phyloP scores from a whole-genome alignment of 2,888 invertebrate species.

The Camponotus fellah region DNA sequence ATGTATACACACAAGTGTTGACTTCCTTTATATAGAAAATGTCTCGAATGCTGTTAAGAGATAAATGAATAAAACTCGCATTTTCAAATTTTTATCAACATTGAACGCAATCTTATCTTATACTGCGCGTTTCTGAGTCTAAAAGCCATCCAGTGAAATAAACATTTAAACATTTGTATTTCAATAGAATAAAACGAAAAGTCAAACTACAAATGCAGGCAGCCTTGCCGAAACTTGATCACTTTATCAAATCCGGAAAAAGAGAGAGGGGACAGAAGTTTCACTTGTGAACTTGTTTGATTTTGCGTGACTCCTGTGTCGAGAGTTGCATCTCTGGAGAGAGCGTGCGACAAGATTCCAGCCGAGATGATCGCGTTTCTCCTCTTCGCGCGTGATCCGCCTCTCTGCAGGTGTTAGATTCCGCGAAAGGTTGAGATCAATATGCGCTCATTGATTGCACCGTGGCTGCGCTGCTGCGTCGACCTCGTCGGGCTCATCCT shows the following conservation, averaged over 20 bases:
- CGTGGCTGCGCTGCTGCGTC: slow-evolving; percentile 74
- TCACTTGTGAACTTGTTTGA: neutral
- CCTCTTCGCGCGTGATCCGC: slow-evolving; percentile 67
- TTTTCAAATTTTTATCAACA: slow-evolving; percentile 17
- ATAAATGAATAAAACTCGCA: neutral
- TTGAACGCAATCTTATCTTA: slow-evolving; percentile 22
- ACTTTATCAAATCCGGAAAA: neutral
- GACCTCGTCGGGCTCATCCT: slow-evolving; percentile 60
- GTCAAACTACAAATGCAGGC: neutral
- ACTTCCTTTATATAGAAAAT: neutral
- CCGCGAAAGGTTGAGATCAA: slow-evolving; percentile 80
- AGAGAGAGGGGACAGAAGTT: neutral
- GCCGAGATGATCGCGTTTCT: slow-evolving; percentile 15
- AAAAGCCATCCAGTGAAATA: neutral
- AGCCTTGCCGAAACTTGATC: neutral
- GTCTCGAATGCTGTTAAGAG: neutral
- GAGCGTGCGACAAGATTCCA: slow-evolving; percentile 3
- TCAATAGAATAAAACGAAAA: neutral
- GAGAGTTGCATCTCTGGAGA: neutral
- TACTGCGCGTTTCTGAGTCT: neutral
- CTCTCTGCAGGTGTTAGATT: slow-evolving; percentile 77
- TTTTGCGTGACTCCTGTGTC: neutral
- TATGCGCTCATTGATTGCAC: slow-evolving; percentile 80
- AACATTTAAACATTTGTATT: neutral
- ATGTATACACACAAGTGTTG: neutral